These are phyloP conservation scores for Callocephalon fimbriatum DNA, from an alignment of 2,113 vertebrate genomes.

Conservation along the genomic window DNA sequence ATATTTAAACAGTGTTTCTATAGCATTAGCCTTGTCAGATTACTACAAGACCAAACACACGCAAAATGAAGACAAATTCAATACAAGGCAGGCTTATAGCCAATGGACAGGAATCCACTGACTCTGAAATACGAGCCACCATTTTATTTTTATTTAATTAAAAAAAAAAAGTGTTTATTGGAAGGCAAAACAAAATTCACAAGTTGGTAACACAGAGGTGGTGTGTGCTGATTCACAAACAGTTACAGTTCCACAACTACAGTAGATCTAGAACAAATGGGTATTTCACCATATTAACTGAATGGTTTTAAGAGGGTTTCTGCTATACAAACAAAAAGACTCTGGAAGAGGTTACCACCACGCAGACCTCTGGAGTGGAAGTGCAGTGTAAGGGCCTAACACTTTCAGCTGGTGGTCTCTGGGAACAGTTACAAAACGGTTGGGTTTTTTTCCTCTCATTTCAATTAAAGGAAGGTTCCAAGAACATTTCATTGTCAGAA, in stretches of 20 bases:
- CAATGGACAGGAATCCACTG: neutral
- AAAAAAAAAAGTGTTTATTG: conserved; percentile 76
- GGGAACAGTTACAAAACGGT: conserved; percentile 35
- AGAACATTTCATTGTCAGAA: neutral
- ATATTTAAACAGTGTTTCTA: neutral
- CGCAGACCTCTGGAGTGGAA: neutral
- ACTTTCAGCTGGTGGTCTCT: conserved; percentile 15
- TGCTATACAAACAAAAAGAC: conserved; percentile 50
- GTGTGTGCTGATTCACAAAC: conserved; percentile 56
- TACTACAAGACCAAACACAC: neutral
- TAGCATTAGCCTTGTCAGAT: neutral
- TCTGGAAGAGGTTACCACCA: neutral
- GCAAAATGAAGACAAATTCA: neutral
- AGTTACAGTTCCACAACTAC: conserved; percentile 72
- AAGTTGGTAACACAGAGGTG: conserved; percentile 54
- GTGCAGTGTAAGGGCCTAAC: neutral
- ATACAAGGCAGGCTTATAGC: neutral
- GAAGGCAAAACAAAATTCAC: conserved; percentile 80
- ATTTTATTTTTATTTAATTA: neutral
- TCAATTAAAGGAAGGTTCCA: neutral
- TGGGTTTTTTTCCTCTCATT: neutral
- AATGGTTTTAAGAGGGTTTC: conserved; percentile 17
- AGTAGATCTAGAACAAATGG: conserved; percentile 67
- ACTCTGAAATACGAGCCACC: neutral
- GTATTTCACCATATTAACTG: neutral